phyloP scores from a whole-genome alignment of 2,797 vertebrate species.

The Pseudocheirus occidentalis region DNA sequence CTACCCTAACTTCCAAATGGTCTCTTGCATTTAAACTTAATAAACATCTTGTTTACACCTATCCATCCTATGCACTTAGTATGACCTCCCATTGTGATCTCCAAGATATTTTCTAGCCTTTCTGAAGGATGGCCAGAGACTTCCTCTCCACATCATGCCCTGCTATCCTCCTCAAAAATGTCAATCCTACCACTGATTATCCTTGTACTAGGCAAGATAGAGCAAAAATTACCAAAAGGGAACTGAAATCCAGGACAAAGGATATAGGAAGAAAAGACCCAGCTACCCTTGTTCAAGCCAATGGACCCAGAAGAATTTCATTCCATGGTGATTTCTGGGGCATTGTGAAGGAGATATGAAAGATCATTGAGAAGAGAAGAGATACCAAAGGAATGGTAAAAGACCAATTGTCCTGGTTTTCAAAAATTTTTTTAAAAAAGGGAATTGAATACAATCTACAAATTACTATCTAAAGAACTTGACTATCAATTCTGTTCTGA shows the following conservation, averaged over 20 bases:
- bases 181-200: not conserved
- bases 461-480: not conserved
- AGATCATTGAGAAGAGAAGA: not conserved
- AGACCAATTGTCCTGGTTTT: not conserved
- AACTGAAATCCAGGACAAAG: not conserved
- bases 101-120: not conserved
- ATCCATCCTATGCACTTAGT: not conserved
- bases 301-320: not conserved
- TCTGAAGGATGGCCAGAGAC: not conserved
- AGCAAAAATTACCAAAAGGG: not conserved
- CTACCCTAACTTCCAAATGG: not conserved
- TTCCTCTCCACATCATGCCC: not conserved
- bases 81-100: not conserved
- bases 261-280: not conserved
- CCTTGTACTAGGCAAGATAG: not conserved
- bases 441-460: not conserved
- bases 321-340: not conserved
- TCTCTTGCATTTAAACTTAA: not conserved
- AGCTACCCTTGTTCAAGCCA: not conserved
- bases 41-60: not conserved
- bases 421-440: not conserved
- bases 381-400: not conserved
- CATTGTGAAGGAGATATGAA: not conserved
- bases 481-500: not conserved
- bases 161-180: not conserved